Base-by-base conservation (phyloP, 2,113 vertebrate species). In the Corydoras sp. region DNA sequence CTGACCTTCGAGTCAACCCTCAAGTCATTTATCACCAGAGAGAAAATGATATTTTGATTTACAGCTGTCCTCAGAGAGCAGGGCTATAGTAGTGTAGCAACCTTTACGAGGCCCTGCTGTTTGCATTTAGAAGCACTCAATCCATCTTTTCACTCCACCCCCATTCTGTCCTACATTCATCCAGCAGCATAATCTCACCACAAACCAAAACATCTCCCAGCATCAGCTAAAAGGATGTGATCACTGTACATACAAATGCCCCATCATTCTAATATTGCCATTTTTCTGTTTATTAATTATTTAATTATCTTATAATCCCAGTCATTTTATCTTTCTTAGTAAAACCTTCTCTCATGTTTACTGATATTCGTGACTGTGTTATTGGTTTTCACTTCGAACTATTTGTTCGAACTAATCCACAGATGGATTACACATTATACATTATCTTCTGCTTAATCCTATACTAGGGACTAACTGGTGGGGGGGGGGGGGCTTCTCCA, bases 91-190 rank as follows among this genome's bases (percentile, higher is more conserved):
- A 18, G 61, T 58, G 18, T 53, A 53, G 2, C 12, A 64, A 49
- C 35, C 48, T 43, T 63, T 63, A 43, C 62, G 15, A 63, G 51
- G n/a, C 10, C 12, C 58, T 55, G 24, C 59, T 68, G 32, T 31
- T 58, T 9, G 10, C 12, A 63, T 55, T 58, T 56, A 71, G 24
- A 61, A 31, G 11, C 62, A 71, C 62, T 50, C 43, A 54, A 62
- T 56, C 68, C 18, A 61, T 60, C 62, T 54, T 31, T 55, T 54
- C 10, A 30, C 13, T 65, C 53, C 51, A 43, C 67, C 68, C 74
- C 62, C 62, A 48, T 59, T 54, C 55, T 60, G 56, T 53, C 68
- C 74, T 76, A 70, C 68, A 76, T 61, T 29, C n/a, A 54, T 9
- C 11, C 63, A 56, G 14, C 64, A 62, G 58, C 31, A 71, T 60